Conservation (phyloP, 2,113 vertebrate species). For the Entomyzon cyanotis region DNA sequence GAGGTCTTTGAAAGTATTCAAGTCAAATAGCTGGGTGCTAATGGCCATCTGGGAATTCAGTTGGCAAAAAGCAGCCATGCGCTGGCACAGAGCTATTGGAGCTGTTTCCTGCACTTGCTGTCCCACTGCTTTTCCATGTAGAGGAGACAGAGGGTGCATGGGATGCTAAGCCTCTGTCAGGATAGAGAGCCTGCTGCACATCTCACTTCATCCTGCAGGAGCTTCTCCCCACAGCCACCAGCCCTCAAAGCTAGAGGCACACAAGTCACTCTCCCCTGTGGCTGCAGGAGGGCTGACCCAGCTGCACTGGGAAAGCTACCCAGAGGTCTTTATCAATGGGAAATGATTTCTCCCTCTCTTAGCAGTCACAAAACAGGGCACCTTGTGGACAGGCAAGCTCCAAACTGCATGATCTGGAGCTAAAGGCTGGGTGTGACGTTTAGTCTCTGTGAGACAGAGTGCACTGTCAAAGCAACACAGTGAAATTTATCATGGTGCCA, state of each 20-base stretch:
- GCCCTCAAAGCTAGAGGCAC: neutral
- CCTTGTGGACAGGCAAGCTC: neutral
- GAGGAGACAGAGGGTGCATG: neutral
- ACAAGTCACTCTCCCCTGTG: neutral
- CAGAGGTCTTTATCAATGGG: neutral
- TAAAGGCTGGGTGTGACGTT: neutral
- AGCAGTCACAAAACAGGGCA: neutral
- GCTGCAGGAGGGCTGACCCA: neutral
- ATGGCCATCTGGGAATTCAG: constrained; percentile 30
- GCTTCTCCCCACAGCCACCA: neutral
- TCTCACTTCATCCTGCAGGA: neutral
- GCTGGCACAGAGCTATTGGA: neutral
- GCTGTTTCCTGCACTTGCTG: neutral
- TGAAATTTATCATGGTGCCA: neutral
- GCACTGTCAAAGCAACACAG: neutral
- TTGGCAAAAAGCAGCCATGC: neutral
- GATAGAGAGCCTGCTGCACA: neutral
- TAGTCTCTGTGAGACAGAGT: neutral
- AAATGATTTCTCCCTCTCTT: neutral
- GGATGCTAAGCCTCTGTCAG: neutral
- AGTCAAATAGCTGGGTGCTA: constrained; percentile 7
- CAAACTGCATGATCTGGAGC: neutral
- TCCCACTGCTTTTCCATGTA: neutral
- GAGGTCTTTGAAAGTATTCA: neutral
- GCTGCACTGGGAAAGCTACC: neutral